Base-by-base conservation (phyloP, 2,113 vertebrate genomes). In the Amphiprion ocellaris region DNA sequence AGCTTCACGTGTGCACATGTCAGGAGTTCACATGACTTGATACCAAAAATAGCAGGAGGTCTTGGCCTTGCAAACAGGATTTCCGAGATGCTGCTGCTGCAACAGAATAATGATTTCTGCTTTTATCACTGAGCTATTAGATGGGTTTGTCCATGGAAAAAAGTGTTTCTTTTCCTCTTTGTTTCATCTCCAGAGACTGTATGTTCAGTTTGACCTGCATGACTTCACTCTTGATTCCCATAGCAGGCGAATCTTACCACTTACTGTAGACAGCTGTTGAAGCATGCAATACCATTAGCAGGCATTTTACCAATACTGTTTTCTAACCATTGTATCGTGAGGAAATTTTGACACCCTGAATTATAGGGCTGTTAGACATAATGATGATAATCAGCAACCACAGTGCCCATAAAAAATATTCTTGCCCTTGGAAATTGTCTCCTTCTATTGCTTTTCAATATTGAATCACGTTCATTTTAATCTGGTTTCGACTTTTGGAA, bases 121-220 rank as follows among this genome's bases (percentile, higher is more conserved):
- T 56, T 81, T 64, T 39, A 62, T 69, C 23, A 0, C 52, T 44
- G 68, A 67, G 68, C 61, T 81, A 72, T 81, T 87, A 76, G 74
- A 71, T 72, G 71, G 55, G 62, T 87, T 72, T 85, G 54, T 2
- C 67, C 64, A 61, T 66, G 72, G 79, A 84, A 4, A 30, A 1
- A 69, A 54, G 56, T 21, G 47, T 58, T 47, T 82, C 23, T 52
- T 60, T 54, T 78, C 39, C 44, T 67, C 50, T 8, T 23, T 21
- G 62, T 52, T 58, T 65, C 68, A 23, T 74, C 82, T 59, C 87
- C 28, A 54, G 84, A 82, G 80, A 71, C 37, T 28, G 21, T 60
- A 56, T 77, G 47, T 67, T 79, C 79, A 80, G 28, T 46, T 46
- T 88, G 86, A 89, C 89, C 85, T 75, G 2, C 58, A 16, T 81